A percentile compares a stretch with the other conserved stretches of the same genome.
Evolutionary conservation across 2,888 invertebrate genomes (phyloP).

Genomic region (Panopea generosa): DNA sequence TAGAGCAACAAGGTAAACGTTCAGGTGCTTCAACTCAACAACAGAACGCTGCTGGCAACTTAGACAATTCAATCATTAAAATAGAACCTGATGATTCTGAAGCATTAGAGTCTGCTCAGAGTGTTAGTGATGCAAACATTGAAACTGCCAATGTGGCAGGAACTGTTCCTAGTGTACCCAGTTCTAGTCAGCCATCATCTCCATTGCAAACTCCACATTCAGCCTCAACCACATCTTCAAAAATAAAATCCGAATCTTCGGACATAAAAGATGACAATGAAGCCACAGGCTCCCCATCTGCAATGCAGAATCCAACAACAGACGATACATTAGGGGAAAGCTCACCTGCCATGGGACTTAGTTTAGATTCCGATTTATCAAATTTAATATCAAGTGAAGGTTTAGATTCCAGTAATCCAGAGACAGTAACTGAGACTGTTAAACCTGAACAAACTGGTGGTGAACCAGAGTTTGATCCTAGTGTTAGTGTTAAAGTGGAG

Average conservation of each 20-base stretch:
- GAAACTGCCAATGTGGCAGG: not conserved
- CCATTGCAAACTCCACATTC: not conserved
- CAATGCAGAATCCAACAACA: constrained; percentile 28
- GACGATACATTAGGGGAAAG: constrained; percentile 30
- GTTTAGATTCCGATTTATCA: constrained; percentile 46
- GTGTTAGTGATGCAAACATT: not conserved
- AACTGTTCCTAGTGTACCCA: not conserved
- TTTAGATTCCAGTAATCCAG: not conserved
- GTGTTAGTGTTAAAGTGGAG: constrained; percentile 47
- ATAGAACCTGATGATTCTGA: constrained; percentile 33
- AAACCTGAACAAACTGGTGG: not conserved
- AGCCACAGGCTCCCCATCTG: constrained; percentile 39
- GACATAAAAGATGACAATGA: constrained; percentile 23
- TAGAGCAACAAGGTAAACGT: not conserved
- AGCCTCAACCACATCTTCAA: constrained; percentile 18
- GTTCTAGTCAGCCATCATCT: constrained; percentile 17
- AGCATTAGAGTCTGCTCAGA: constrained; percentile 22
- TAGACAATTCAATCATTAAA: constrained; percentile 32
- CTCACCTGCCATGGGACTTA: constrained; percentile 24
- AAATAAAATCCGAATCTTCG: constrained; percentile 13
- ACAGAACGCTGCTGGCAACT: not conserved
- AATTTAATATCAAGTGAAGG: constrained; percentile 31
- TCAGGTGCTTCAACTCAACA: not conserved
- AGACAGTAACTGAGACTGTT: not conserved
- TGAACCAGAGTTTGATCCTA: not conserved